Conservation (phyloP, 2,113 vertebrate genomes). For the Gymnogyps californianus region DNA sequence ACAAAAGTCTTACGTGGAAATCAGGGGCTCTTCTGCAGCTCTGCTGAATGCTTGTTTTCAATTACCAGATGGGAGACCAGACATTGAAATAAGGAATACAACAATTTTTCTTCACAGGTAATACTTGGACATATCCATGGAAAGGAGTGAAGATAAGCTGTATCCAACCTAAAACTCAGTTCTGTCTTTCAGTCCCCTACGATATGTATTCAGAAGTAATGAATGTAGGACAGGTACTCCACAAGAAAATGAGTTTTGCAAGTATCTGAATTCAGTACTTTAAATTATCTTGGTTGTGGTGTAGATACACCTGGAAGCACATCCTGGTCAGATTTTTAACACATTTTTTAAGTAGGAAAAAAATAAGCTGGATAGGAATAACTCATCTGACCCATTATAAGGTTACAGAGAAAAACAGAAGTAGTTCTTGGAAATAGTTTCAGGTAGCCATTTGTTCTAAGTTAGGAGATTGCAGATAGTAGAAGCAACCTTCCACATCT, state of each 20-base stretch:
- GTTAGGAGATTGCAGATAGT: neutral
- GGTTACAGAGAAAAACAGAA: neutral
- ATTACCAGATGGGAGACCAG: neutral
- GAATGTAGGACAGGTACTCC: neutral
- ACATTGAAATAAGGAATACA: neutral
- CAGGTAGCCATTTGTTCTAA: neutral
- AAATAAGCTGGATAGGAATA: neutral
- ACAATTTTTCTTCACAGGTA: neutral
- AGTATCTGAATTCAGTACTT: neutral
- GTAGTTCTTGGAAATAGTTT: neutral
- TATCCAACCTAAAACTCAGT: neutral
- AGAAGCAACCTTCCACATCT: neutral
- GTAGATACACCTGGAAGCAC: neutral
- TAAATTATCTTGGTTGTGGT: neutral
- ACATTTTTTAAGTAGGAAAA: neutral
- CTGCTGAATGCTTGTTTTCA: neutral
- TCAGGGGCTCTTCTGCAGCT: neutral
- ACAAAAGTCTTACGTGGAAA: neutral
- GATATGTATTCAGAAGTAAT: neutral
- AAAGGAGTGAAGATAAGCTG: neutral
- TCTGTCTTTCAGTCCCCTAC: neutral
- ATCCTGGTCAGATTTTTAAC: neutral
- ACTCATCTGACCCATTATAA: neutral
- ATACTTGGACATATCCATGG: neutral
- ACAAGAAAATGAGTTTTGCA: neutral